Evolutionary conservation across 2,888 invertebrate species (phyloP).

Genomic region (Apamea crenata): DNA sequence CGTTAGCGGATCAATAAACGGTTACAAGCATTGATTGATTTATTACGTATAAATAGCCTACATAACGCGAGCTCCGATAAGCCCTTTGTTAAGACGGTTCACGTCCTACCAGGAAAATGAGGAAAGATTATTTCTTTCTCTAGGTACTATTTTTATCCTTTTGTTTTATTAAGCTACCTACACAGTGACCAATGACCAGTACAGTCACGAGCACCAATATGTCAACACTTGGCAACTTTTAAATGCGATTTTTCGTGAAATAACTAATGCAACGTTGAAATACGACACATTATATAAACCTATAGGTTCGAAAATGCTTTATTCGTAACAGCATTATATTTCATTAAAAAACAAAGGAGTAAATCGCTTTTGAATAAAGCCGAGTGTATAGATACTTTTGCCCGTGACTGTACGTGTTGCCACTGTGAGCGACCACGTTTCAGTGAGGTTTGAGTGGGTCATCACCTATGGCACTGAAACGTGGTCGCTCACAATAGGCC

Average conservation of each 20-base stretch:
- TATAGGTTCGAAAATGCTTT: too few relatives aligned
- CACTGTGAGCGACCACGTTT: neutral
- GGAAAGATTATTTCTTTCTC: neutral
- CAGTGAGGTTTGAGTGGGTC: too few relatives aligned
- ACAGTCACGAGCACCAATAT: too few relatives aligned
- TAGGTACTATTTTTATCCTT: neutral
- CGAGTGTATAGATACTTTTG: too few relatives aligned
- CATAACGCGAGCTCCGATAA: constrained; percentile 17
- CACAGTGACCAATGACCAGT: neutral
- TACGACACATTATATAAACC: too few relatives aligned
- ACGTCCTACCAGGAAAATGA: neutral
- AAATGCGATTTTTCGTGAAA: too few relatives aligned
- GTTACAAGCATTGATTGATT: constrained; percentile 55
- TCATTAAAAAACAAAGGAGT: too few relatives aligned
- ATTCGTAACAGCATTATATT: too few relatives aligned
- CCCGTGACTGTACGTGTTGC: too few relatives aligned
- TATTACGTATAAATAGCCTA: constrained; percentile 35
- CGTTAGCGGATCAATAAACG: constrained; percentile 48
- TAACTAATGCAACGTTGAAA: too few relatives aligned
- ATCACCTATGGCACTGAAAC: neutral
- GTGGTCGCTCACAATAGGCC: neutral
- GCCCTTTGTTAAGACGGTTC: neutral
- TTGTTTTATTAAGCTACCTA: neutral
- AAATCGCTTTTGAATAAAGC: too few relatives aligned
- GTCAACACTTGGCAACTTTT: too few relatives aligned